A percentile compares a stretch with the other conserved stretches of the same genome.
Conservation (phyloP, 2,113 vertebrate species). For the Engraulis encrasicolus region DNA sequence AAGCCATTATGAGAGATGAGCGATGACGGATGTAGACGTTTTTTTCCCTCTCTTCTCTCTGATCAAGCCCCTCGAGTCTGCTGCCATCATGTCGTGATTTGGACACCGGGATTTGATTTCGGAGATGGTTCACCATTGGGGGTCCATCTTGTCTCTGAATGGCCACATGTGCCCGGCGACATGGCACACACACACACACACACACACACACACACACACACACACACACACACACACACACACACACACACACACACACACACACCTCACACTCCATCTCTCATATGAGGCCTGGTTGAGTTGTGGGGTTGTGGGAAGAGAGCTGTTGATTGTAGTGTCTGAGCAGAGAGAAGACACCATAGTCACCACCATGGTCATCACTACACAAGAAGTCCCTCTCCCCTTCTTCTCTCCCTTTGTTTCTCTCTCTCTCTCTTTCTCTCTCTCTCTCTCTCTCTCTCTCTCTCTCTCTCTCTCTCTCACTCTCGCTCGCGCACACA, state of each 20-base stretch:
- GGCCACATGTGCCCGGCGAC: background rate
- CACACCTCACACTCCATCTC: background rate
- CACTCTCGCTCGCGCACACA: too few species aligned
- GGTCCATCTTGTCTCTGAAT: background rate
- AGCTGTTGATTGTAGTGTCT: background rate
- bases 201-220: too few species aligned
- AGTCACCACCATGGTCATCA: slow-evolving; percentile 1
- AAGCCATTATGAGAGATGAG: background rate
- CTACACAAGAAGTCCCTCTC: background rate
- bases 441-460: background rate
- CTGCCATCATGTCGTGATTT: background rate
- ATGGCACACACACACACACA: too few species aligned
- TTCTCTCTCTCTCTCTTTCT: background rate
- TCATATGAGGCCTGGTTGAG: background rate
- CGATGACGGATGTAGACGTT: background rate
- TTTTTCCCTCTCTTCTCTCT: background rate
- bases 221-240: too few species aligned
- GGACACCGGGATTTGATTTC: background rate
- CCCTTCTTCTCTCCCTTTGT: background rate
- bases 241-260: too few species aligned
- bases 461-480: background rate
- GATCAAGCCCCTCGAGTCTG: background rate
- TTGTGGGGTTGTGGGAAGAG: background rate
- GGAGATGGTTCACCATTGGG: background rate
- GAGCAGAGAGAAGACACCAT: background rate